Percentiles rank a stretch among this genome's conserved stretches.
Evolutionary conservation across 2,888 invertebrate species (phyloP).

Genomic region (Eupithecia subumbrata): DNA sequence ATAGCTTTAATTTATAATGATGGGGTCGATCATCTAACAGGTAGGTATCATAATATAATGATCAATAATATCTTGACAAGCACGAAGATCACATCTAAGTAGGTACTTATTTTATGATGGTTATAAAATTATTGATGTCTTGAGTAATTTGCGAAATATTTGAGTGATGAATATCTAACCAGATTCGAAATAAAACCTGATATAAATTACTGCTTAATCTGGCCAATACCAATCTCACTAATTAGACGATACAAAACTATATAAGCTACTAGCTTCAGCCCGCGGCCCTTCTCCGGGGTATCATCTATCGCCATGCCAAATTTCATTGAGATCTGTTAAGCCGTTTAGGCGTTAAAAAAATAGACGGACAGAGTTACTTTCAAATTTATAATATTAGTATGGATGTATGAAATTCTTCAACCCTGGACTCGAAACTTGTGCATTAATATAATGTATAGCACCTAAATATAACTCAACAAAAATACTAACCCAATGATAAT

Average conservation of each 20-base stretch:
- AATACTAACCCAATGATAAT: too few species aligned
- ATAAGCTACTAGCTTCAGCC: not conserved
- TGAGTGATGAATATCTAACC: not conserved
- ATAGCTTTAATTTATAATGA: not conserved
- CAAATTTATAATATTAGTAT: too few species aligned
- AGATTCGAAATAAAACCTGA: not conserved
- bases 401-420: not conserved
- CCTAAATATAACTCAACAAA: too few species aligned
- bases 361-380: too few species aligned
- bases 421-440: not conserved
- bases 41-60: not conserved
- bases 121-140: not conserved
- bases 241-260: not conserved
- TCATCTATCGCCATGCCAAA: too few species aligned
- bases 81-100: not conserved
- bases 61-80: not conserved
- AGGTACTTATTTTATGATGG: slow-evolving; percentile 1
- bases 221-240: not conserved
- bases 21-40: slow-evolving; percentile 1
- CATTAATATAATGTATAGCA: too few species aligned
- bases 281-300: too few species aligned
- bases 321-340: too few species aligned
- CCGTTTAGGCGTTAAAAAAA: too few species aligned
- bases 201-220: not conserved
- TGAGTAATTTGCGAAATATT: slow-evolving; percentile 6